Evolutionary conservation across 1,140 invertebrate species (phyloP).

Genomic region (Lordiphosa stackelbergi): DNA sequence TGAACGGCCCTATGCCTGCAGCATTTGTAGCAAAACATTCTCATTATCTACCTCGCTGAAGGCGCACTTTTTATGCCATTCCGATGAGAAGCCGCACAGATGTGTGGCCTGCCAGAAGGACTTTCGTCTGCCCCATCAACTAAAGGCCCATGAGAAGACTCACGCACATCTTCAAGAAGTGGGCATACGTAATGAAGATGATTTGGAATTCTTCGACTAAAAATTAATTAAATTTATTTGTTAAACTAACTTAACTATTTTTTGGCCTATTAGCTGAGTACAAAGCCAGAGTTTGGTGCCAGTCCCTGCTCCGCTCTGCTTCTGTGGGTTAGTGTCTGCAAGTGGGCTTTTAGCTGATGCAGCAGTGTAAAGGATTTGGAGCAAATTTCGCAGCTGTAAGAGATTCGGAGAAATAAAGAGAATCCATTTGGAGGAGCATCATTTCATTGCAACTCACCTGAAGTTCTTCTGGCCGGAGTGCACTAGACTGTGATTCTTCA

Average conservation of each 20-base stretch:
- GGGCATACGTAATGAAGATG: constrained; percentile 1
- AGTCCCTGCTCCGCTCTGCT: constrained; percentile 40
- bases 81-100: constrained; percentile 56
- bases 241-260: constrained; percentile 5
- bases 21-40: constrained; percentile 79
- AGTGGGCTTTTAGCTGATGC: constrained; percentile 68
- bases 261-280: constrained; percentile 3
- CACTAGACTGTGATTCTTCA: constrained; percentile 62
- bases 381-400: constrained; percentile 57
- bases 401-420: background rate
- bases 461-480: constrained; percentile 69
- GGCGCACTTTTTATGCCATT: constrained; percentile 48
- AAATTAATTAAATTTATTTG: constrained; percentile 1
- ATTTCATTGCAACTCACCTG: constrained; percentile 17
- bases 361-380: constrained; percentile 60
- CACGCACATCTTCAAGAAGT: constrained; percentile 43
- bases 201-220: background rate
- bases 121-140: constrained; percentile 65
- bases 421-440: background rate
- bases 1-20: constrained; percentile 79
- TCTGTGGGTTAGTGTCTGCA: constrained; percentile 61
- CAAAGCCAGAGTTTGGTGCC: constrained; percentile 5
- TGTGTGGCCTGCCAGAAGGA: constrained; percentile 55
- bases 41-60: constrained; percentile 77
- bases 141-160: constrained; percentile 58